Evolutionary conservation across 2,113 vertebrate genomes (phyloP).

Genomic region (Atrichornis clamosus): DNA sequence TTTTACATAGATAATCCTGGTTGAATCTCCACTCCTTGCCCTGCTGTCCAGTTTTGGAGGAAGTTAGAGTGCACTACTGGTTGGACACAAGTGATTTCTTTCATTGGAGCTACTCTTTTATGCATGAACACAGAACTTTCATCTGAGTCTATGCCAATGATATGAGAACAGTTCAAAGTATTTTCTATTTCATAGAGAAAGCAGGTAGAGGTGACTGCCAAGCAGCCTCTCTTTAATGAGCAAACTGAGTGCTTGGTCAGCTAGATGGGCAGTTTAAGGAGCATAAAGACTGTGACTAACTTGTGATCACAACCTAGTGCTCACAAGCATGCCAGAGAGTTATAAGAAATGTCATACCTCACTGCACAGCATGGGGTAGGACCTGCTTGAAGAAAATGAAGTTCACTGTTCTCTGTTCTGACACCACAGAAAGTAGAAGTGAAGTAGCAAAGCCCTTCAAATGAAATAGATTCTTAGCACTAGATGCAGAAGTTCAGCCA

Average conservation of each 20-base stretch:
- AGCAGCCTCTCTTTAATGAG: not conserved
- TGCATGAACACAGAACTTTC: not conserved
- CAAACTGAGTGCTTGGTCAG: not conserved
- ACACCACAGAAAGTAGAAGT: not conserved
- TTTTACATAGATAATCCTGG: not conserved
- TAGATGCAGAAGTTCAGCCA: not conserved
- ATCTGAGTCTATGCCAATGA: not conserved
- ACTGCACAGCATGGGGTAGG: fast-evolving
- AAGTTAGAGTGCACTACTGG: not conserved
- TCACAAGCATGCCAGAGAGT: not conserved
- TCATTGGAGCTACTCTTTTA: not conserved
- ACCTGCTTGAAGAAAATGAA: not conserved
- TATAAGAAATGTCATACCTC: not conserved
- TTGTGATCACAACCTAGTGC: not conserved
- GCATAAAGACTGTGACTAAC: not conserved
- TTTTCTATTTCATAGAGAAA: not conserved
- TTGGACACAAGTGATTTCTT: not conserved
- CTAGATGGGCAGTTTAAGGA: not conserved
- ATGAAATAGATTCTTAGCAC: not conserved
- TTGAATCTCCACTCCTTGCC: not conserved
- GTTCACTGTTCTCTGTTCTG: not conserved
- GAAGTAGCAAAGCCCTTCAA: not conserved
- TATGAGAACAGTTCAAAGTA: not conserved
- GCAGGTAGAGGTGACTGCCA: not conserved
- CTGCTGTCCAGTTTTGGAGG: not conserved